Conservation (phyloP, 2,113 vertebrate species). For the Cynopterus brachyotis region DNA sequence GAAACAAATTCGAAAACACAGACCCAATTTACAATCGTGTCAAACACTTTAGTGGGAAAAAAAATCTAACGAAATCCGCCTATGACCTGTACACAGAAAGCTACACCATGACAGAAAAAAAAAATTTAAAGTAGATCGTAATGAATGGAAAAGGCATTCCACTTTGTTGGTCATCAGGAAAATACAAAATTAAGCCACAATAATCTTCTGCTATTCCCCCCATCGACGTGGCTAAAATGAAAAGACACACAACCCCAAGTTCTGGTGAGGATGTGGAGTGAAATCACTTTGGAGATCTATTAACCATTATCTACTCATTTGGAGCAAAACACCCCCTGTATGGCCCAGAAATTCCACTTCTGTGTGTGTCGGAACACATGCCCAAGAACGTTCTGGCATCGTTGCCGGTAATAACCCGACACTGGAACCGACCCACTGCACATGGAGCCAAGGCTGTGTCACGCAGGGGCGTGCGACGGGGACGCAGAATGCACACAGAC, state of each 20-base stretch:
- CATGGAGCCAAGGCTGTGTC: not conserved
- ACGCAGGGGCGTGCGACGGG: not conserved
- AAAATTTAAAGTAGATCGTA: not conserved
- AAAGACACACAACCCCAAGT: not conserved
- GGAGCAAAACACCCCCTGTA: not conserved
- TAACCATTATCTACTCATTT: not conserved
- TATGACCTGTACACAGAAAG: not conserved
- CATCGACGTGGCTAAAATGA: not conserved
- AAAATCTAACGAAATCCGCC: not conserved
- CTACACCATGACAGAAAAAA: not conserved
- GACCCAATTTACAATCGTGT: not conserved
- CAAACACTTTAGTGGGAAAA: not conserved
- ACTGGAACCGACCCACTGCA: too few relatives aligned
- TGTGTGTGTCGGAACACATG: not conserved
- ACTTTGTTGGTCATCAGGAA: not conserved
- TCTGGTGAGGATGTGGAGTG: not conserved
- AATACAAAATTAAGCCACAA: not conserved
- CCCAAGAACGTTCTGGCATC: not conserved
- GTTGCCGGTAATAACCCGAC: not conserved
- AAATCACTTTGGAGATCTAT: not conserved
- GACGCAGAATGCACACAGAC: not conserved
- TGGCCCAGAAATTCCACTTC: not conserved
- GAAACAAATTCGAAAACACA: not conserved
- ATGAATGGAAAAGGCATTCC: not conserved
- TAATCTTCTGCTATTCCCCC: not conserved